Conservation (phyloP, 2,113 vertebrate genomes). For the Ursus arctos region DNA sequence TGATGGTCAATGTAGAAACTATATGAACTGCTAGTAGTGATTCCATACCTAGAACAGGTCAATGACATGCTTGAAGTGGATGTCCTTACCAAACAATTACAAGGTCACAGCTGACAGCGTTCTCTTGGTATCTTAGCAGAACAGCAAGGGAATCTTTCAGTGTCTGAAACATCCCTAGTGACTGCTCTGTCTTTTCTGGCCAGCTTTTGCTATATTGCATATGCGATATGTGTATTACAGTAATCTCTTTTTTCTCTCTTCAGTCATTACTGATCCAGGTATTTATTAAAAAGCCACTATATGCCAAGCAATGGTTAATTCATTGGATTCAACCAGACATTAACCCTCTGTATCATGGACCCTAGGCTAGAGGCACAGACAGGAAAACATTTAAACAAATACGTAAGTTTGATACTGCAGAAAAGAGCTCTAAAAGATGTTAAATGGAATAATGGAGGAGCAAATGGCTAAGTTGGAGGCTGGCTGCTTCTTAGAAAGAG, state of each 20-base stretch:
- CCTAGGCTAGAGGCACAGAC: not conserved
- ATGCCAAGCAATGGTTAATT: not conserved
- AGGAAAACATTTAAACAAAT: not conserved
- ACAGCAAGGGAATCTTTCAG: fast-evolving
- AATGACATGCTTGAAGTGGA: too few relatives aligned
- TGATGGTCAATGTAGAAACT: not conserved
- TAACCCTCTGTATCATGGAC: not conserved
- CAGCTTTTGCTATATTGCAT: not conserved
- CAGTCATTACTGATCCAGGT: not conserved
- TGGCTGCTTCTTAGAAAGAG: not conserved
- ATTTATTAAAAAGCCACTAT: not conserved
- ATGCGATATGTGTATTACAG: fast-evolving
- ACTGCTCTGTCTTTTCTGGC: not conserved
- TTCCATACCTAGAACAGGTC: not conserved
- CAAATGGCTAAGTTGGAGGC: not conserved
- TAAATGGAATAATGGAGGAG: fast-evolving
- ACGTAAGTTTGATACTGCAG: fast-evolving
- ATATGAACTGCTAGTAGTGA: not conserved
- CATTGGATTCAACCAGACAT: not conserved
- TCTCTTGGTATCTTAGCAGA: not conserved
- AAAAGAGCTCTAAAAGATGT: not conserved
- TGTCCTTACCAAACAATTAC: not conserved
- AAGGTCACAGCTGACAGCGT: not conserved
- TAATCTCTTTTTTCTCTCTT: not conserved
- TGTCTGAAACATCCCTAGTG: not conserved